Base-by-base conservation (phyloP, 2,113 vertebrate genomes). In the Phycodurus eques region DNA sequence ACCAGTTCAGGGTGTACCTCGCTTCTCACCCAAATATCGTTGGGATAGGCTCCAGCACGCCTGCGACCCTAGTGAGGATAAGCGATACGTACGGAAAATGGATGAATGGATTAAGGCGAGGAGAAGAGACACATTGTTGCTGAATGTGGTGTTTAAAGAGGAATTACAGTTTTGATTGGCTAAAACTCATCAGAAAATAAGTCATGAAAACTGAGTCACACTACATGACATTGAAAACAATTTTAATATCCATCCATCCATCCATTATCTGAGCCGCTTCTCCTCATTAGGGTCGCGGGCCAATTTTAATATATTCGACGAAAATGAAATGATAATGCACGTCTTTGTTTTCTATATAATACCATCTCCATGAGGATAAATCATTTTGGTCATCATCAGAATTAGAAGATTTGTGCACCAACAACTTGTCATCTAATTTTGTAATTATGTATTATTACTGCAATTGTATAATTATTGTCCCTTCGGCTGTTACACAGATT, bases 381-480 rank as follows among this genome's bases (percentile, higher is more conserved):
- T 27, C 27, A 59, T 31, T 43, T 64, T 43, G 62, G 39, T 39
- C 33, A 39, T 19, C 0, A n/a, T 66, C 57, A 31, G 13, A 61
- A 33, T n/a, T 39, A 62, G 43, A 73, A 63, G 49, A 35, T 75
- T 67, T 83, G 63, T 68, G 39, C 78, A n/a, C 76, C 62, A 69
- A 65, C 70, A 74, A 70, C 64, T 51, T 68, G 56, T 80, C 51
- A 62, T 74, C 69, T 22, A 39, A 67, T 76, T 62, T 70, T 75
- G 13, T 74, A 77, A 82, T 86, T 2, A 65, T 42, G 60, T 75
- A 42, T 71, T 80, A 85, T 84, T 70, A 73, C 72, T 75, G 68
- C 72, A 76, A 84, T 88, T 82, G 71, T 64, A 31, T 81, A 77
- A 85, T 83, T 79, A 71, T 27, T 54, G 49, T 59, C 62, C 59